Conservation (phyloP, 2,113 vertebrate genomes). For the Leucopsar rothschildi region DNA sequence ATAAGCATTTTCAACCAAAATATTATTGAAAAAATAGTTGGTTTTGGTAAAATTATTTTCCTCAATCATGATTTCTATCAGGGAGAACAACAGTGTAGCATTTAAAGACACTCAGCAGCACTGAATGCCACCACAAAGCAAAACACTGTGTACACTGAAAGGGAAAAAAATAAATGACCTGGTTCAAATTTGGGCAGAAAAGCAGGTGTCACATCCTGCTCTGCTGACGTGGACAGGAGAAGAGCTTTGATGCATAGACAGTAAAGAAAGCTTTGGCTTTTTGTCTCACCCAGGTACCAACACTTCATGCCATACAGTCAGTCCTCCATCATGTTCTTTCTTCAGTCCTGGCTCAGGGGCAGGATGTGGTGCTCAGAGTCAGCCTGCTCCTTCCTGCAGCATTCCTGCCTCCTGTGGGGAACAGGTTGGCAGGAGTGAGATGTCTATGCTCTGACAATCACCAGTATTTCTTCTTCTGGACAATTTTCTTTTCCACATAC, state of each 20-base stretch:
- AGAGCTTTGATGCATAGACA: not conserved
- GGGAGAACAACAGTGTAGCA: not conserved
- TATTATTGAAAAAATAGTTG: not conserved
- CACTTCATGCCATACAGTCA: accelerated
- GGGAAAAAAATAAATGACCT: not conserved
- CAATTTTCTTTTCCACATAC: not conserved
- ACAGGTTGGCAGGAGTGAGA: not conserved
- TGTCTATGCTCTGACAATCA: not conserved
- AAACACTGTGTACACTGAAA: not conserved
- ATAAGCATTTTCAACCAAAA: not conserved
- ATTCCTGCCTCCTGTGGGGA: accelerated
- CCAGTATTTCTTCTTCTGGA: not conserved
- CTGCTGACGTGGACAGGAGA: not conserved
- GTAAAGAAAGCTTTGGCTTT: not conserved
- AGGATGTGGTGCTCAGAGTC: accelerated
- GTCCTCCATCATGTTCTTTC: accelerated
- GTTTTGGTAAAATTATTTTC: not conserved
- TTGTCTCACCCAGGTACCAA: not conserved
- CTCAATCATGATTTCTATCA: not conserved
- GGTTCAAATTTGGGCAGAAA: not conserved
- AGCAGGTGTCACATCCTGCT: not conserved
- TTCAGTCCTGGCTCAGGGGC: not conserved
- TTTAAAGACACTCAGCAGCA: not conserved
- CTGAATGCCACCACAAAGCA: not conserved
- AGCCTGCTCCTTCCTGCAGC: not conserved